These are phyloP conservation scores for Acronicta aceris DNA, from an alignment of 2,888 invertebrate genomes.

Conservation along the genomic window DNA sequence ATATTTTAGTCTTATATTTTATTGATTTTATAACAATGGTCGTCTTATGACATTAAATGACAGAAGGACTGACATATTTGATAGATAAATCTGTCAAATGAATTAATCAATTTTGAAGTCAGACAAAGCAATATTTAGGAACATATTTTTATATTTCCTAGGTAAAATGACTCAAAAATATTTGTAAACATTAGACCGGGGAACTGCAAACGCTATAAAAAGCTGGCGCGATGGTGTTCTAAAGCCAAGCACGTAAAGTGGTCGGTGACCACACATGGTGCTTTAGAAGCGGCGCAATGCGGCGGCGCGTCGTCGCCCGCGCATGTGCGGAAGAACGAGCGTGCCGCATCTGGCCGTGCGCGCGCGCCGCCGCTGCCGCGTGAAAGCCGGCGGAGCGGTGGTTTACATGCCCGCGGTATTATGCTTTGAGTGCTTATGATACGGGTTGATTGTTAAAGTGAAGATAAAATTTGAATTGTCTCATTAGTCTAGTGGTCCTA, in stretches of 20 bases:
- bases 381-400: constrained; percentile 28
- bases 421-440: constrained; percentile 7
- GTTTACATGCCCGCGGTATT: constrained; percentile 42
- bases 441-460: constrained; percentile 31
- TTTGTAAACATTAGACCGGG: constrained; percentile 6
- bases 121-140: too few relatives aligned
- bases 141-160: neutral
- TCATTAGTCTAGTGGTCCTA: too few relatives aligned
- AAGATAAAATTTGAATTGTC: neutral
- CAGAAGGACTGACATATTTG: too few relatives aligned
- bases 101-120: too few relatives aligned
- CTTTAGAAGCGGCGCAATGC: constrained; percentile 17
- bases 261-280: constrained; percentile 52
- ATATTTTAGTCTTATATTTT: too few relatives aligned
- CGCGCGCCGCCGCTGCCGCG: constrained; percentile 41
- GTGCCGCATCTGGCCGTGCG: constrained; percentile 71
- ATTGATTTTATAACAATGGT: too few relatives aligned
- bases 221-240: constrained; percentile 24
- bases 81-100: too few relatives aligned
- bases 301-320: constrained; percentile 22
- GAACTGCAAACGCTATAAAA: constrained; percentile 19
- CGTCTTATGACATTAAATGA: too few relatives aligned
- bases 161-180: constrained; percentile 4
- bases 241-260: constrained; percentile 45
- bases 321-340: constrained; percentile 61